phyloP scores from a whole-genome alignment of 2,888 invertebrate genomes.

The Rhopalosiphum nymphaeae region DNA sequence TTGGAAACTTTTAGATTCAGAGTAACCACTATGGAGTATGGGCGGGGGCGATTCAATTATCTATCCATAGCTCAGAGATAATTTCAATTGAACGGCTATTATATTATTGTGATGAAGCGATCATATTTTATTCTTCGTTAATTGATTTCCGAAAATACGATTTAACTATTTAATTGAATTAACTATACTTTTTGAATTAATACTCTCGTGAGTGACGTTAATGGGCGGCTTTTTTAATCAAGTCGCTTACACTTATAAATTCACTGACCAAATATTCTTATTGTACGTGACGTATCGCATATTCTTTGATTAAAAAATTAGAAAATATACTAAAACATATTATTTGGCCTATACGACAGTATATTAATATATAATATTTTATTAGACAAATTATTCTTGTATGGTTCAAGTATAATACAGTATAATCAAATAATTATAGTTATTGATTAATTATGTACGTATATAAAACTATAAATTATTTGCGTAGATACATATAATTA shows the following conservation, averaged over 20 bases:
- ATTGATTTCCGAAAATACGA: constrained; percentile 8
- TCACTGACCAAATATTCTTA: background rate
- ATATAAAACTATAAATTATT: background rate
- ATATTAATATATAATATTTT: background rate
- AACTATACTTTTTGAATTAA: background rate
- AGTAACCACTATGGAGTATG: background rate
- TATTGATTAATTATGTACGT: background rate
- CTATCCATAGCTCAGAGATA: background rate
- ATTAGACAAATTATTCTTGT: background rate
- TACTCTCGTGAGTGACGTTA: background rate
- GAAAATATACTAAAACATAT: background rate
- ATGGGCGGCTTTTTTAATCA: background rate
- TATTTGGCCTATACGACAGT: background rate
- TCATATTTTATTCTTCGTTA: constrained; percentile 19
- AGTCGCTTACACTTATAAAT: background rate
- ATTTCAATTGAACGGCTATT: constrained; percentile 11
- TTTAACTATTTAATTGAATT: background rate
- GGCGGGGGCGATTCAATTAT: constrained; percentile 17
- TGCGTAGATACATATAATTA: background rate
- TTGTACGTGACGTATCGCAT: background rate
- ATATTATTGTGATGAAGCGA: background rate
- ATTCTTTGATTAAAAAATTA: background rate
- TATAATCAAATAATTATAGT: background rate
- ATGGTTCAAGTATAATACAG: too few relatives aligned
- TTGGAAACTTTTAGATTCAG: constrained; percentile 21